Conservation (phyloP, 2,888 invertebrate genomes). For the Harmothoe impar region DNA sequence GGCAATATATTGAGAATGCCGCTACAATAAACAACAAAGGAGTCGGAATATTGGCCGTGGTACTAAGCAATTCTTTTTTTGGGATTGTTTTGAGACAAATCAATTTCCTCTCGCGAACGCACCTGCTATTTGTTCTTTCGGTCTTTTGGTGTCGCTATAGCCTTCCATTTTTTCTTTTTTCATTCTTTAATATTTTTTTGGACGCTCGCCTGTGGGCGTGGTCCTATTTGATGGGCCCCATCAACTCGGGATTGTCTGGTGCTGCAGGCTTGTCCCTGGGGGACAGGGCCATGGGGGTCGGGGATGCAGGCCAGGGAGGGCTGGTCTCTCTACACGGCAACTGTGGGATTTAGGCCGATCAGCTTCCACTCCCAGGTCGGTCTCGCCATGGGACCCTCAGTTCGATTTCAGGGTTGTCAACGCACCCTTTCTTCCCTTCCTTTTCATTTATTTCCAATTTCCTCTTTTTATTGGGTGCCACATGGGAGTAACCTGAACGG, state of each 20-base stretch:
- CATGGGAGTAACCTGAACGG: neutral
- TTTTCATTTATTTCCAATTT: neutral
- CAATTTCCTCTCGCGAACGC: neutral
- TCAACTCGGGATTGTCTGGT: neutral
- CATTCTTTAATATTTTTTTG: neutral
- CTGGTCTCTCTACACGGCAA: neutral
- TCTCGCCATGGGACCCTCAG: neutral
- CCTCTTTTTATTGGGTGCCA: neutral
- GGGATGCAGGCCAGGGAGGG: neutral
- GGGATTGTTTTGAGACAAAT: neutral
- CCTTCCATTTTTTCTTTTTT: too few relatives aligned
- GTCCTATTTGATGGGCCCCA: slow-evolving; percentile 15
- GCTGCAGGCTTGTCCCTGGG: neutral
- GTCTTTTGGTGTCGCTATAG: neutral
- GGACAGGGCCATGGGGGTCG: neutral
- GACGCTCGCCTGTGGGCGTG: neutral
- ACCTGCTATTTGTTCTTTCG: neutral
- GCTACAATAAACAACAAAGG: neutral
- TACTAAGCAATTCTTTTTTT: too few relatives aligned
- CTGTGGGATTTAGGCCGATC: neutral
- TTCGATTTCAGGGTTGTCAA: slow-evolving; percentile 33
- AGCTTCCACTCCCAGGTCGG: neutral
- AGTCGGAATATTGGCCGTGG: neutral
- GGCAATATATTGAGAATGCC: neutral
- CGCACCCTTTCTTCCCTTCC: neutral